phyloP scores from a whole-genome alignment of 92 coral and sea anemone genomes.

The Bergia sp. region DNA sequence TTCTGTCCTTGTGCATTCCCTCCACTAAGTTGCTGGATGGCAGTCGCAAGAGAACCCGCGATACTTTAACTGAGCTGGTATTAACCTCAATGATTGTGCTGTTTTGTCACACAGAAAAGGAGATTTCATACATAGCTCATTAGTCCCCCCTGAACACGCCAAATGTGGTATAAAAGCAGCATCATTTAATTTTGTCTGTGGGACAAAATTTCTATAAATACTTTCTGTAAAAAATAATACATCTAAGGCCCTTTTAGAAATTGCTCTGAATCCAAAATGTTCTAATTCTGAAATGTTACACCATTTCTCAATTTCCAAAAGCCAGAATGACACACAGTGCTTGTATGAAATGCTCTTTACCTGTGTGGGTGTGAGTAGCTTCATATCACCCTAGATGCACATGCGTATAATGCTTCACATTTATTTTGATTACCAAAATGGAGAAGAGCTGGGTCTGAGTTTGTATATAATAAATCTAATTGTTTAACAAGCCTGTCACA shows the following conservation, averaged over 20 bases:
- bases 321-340: background rate
- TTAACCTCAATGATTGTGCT: constrained; percentile 44
- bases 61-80: constrained; percentile 90
- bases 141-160: background rate
- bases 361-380: constrained; percentile 25
- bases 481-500: too few relatives aligned
- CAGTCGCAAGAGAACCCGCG: constrained; percentile 95
- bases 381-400: constrained; percentile 46
- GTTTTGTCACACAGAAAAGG: constrained; percentile 19
- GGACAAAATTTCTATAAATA: background rate
- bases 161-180: background rate
- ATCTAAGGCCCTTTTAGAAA: background rate
- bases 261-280: too few relatives aligned
- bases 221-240: background rate
- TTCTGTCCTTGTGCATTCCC: constrained; percentile 78
- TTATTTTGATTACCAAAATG: background rate
- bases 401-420: constrained; percentile 43
- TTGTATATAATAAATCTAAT: too few relatives aligned
- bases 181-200: background rate
- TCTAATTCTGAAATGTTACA: too few relatives aligned
- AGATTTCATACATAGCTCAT: constrained; percentile 28
- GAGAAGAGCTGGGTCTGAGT: too few relatives aligned
- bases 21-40: constrained; percentile 82
- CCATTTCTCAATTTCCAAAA: too few relatives aligned
- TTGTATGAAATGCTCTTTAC: constrained; percentile 41